Conservation (phyloP, 2,888 invertebrate genomes). For the Dione vanillae region DNA sequence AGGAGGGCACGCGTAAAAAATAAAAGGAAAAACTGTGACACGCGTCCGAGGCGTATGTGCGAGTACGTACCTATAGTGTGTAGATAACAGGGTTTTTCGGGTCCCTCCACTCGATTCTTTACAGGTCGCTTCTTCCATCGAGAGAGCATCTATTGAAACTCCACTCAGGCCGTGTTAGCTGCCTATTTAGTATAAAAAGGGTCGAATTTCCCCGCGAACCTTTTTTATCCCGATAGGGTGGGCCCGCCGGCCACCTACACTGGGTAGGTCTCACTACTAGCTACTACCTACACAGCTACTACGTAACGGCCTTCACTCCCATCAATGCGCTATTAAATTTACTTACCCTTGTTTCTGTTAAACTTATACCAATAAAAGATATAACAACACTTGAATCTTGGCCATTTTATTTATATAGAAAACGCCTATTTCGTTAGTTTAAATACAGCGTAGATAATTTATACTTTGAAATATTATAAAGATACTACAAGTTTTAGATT, state of each 20-base stretch:
- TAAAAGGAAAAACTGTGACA: slow-evolving; percentile 81
- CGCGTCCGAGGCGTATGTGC: slow-evolving; percentile 57
- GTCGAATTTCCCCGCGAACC: slow-evolving; percentile 80
- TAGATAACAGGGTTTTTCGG: slow-evolving; percentile 65
- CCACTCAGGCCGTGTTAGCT: slow-evolving; percentile 84
- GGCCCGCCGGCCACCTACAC: slow-evolving; percentile 52
- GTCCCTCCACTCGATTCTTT: slow-evolving; percentile 76
- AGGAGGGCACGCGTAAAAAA: slow-evolving; percentile 82
- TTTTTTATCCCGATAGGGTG: slow-evolving; percentile 78
- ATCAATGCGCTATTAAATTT: slow-evolving; percentile 39
- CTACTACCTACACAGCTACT: slow-evolving; percentile 31
- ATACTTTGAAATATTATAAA: no score
- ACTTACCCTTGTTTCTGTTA: slow-evolving; percentile 40
- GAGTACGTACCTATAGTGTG: slow-evolving; percentile 45
- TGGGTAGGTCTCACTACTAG: slow-evolving; percentile 41
- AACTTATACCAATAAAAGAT: slow-evolving; percentile 30
- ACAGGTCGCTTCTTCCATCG: slow-evolving; percentile 82
- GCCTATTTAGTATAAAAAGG: slow-evolving; percentile 85
- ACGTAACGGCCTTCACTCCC: slow-evolving; percentile 37
- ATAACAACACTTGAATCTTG: background rate
- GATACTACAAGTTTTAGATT: no score
- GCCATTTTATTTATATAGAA: slow-evolving; percentile 2
- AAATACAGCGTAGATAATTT: background rate
- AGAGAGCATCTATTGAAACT: slow-evolving; percentile 84
- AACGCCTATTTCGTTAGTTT: slow-evolving; percentile 28